Evolutionary conservation across 2,888 invertebrate species (phyloP), one percentile per base, ranked within the genome.

Genomic region (Arge pagana): DNA sequence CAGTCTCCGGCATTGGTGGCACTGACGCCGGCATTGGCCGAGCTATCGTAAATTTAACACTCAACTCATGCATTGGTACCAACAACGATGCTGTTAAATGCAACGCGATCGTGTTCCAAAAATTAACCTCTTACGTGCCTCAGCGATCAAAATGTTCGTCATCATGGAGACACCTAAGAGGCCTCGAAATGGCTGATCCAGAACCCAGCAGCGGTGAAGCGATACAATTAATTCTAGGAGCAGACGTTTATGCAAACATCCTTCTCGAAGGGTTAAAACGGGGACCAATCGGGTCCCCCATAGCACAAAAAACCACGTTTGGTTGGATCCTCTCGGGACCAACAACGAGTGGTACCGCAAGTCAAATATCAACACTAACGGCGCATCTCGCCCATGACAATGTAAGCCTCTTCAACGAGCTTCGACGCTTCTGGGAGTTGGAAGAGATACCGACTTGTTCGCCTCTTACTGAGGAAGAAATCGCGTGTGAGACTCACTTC

Each of bases 361-460:
- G 4, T 19, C 31, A 48, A 35, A 35, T 13, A 23, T 19, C 15
- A 11, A 18, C 33, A 19, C 7, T 2, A 10, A 15, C 21, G 21
- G 16, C 13, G 16, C 15, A 7, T 16, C 35, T 4, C 11, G n/a
- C n/a, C n/a, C n/a, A n/a, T n/a, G n/a, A n/a, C n/a, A n/a, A n/a
- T n/a, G n/a, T n/a, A n/a, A 5, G 39, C 11, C 23, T 50, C 10
- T 15, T 28, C 31, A 18, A 31, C 16, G 21, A 23, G 13, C 8
- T 48, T 36, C 51, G 49, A 42, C 53, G 52, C 11, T 61, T 64
- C 57, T 63, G 62, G 66, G 53, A 61, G 50, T 42, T 64, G 6
- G 62, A 68, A 57, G 62, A 62, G 49, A 23, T 59, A 31, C 53
- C 56, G 6, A 8, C 40, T 10, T 39, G 36, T 15, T 19, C 24